Evolutionary conservation across 2,797 vertebrate genomes (phyloP).

Genomic region (Chloroceryle inda): DNA sequence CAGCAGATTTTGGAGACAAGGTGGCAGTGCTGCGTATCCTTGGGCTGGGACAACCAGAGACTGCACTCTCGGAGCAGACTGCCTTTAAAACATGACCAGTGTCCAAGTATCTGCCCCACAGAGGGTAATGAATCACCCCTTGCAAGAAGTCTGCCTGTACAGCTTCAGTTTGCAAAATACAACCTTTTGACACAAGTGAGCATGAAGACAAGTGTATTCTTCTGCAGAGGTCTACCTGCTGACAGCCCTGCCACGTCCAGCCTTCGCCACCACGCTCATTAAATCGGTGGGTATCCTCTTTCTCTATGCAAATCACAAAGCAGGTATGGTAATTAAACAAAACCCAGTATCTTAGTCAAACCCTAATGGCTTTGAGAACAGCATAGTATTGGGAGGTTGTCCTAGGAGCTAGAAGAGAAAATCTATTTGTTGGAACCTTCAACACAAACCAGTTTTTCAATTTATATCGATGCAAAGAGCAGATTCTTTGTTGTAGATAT

Average conservation of each 20-base stretch:
- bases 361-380: not conserved
- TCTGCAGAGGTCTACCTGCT: not conserved
- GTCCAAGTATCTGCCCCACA: not conserved
- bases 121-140: not conserved
- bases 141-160: not conserved
- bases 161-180: not conserved
- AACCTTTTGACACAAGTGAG: not conserved
- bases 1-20: not conserved
- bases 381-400: not conserved
- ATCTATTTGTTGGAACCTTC: not conserved
- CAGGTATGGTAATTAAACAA: not conserved
- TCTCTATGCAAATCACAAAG: not conserved
- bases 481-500: not conserved
- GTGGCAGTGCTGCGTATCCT: fast-evolving
- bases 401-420: not conserved
- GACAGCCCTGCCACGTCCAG: not conserved
- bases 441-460: not conserved
- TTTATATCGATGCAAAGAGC: not conserved
- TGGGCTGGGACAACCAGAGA: not conserved
- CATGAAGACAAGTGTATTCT: not conserved
- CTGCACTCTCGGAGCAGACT: not conserved
- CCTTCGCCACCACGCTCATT: not conserved
- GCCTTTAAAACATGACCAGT: not conserved
- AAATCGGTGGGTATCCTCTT: not conserved
- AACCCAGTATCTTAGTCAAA: not conserved